Conservation (phyloP, 2,888 invertebrate genomes). For the Dicyrtomina minuta region DNA sequence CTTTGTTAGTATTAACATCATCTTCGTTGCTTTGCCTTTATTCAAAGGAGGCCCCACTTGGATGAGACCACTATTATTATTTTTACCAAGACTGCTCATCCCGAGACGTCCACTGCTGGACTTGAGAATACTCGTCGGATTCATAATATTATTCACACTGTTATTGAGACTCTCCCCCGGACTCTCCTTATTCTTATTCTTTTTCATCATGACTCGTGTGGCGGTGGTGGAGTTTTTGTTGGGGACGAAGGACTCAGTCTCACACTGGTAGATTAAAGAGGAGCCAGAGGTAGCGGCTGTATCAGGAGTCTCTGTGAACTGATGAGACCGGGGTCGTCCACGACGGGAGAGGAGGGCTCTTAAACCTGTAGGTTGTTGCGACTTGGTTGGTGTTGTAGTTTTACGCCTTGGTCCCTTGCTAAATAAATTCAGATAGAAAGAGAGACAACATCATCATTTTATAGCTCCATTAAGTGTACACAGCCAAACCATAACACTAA, state of each 20-base stretch:
- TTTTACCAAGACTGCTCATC: background rate
- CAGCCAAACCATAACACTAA: too few relatives aligned
- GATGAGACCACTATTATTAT: background rate
- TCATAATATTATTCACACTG: background rate
- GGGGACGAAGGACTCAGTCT: too few relatives aligned
- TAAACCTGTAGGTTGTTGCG: constrained; percentile 39
- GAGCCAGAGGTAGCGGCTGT: background rate
- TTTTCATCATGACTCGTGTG: background rate
- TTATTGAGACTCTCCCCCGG: too few relatives aligned
- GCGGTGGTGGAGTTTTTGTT: too few relatives aligned
- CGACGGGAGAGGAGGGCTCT: constrained; percentile 40
- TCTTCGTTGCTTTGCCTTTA: background rate
- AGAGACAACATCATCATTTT: constrained; percentile 29
- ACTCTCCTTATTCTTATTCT: background rate
- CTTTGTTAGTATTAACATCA: constrained; percentile 3
- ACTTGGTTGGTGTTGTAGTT: constrained; percentile 30
- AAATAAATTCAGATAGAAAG: constrained; percentile 25
- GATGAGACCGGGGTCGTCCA: background rate
- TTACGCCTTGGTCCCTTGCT: constrained; percentile 47
- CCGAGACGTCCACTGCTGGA: too few relatives aligned
- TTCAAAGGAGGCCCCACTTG: background rate
- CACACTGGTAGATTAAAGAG: too few relatives aligned
- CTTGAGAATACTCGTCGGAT: background rate
- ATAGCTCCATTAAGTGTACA: background rate
- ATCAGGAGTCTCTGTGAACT: background rate